phyloP scores from a whole-genome alignment of 2,888 invertebrate species.

The Nezara viridula region DNA sequence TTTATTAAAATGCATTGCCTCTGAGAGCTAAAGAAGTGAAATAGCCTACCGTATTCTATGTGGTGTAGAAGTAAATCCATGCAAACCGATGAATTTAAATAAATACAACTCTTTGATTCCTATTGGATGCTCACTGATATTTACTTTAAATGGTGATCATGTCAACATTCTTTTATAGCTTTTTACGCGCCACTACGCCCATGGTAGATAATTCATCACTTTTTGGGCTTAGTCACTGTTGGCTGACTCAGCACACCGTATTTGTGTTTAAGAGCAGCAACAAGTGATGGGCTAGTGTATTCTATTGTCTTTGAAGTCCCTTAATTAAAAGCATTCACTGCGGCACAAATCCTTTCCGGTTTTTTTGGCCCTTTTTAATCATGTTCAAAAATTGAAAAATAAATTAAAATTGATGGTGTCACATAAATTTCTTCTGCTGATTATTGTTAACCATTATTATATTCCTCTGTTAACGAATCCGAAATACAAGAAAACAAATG shows the following conservation, averaged over 20 bases:
- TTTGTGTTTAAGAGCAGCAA: slow-evolving; percentile 24
- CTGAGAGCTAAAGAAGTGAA: no score
- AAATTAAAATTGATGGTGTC: no score
- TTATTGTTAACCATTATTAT: no score
- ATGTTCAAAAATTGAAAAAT: background rate
- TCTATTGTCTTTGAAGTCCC: background rate
- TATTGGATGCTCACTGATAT: background rate
- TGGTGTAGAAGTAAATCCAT: no score
- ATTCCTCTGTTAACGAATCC: no score
- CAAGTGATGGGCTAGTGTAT: background rate
- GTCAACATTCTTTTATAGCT: background rate
- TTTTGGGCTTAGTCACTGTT: background rate
- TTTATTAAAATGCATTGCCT: no score
- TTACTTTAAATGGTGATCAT: background rate
- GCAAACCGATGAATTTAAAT: no score
- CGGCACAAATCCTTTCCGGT: background rate
- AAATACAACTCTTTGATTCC: no score
- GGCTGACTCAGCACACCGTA: background rate
- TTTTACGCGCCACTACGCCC: background rate
- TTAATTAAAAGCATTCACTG: background rate
- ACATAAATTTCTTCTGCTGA: no score
- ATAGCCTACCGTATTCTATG: no score
- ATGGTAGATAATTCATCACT: background rate
- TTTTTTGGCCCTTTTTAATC: background rate
- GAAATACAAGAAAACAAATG: no score